Base-by-base conservation (phyloP, 2,113 vertebrate genomes). In the Brienomyrus longianalis region DNA sequence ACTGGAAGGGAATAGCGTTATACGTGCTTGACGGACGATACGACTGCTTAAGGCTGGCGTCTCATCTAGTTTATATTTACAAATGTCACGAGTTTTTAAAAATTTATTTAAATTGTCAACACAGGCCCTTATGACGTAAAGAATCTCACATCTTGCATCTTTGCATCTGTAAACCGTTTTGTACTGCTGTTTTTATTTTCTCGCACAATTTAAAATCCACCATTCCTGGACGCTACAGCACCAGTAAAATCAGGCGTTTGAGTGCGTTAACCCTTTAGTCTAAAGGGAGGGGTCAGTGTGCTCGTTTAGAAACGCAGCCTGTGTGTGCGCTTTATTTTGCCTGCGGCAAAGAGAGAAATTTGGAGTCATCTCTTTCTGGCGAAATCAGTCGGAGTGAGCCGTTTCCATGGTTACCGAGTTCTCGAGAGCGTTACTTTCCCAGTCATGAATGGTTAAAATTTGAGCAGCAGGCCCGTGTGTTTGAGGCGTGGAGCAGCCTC, bases 361-460 rank as follows among this genome's bases (percentile, higher is more conserved):
- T 95, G 90, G 89, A 95, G 90, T 95, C 93, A 95, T 96, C 94
- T 95, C 93, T 93, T 92, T 89, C 92, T 87, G 90, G 89, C 95
- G 94, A 94, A 95, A 95, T 91, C 94, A 95, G 96, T 94, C 93
- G 94, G 88, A 96, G 94, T 94, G 91, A 89, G 77, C 91, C 83
- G 93, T 94, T 94, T 95, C 95, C 94, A 94, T 94, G 94, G 93
- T 93, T 93, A 96, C 94, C 85, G 90, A 95, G 94, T 93, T 95
- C 92, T 94, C 92, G 31, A 93, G 85, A 95, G 94, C 92, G 92
- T 91, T 92, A 92, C 95, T 94, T 89, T 91, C 90, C 85, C 93
- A 94, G 94, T 93, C 94, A 87, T 93, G 92, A 93, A 90, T 92
- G 90, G 92, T 91, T 92, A 90, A 89, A 92, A 87, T 92, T 56